Base-by-base conservation (phyloP, 1,140 invertebrate genomes). In the Latrodectus geometricus region DNA sequence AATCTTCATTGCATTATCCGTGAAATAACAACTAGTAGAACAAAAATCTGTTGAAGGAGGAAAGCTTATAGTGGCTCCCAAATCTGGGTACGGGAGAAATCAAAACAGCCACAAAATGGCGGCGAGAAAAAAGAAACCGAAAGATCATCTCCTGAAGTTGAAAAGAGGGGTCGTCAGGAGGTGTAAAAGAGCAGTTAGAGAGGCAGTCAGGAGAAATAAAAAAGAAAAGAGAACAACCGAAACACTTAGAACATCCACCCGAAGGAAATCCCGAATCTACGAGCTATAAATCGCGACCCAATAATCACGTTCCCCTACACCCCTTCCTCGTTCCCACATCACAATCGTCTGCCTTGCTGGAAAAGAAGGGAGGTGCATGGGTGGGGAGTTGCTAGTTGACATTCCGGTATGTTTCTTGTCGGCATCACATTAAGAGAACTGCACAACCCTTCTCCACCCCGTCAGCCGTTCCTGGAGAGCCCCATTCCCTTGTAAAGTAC, bases 261-360 rank as follows among this genome's bases (percentile, higher is more conserved):
- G 21, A 4, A 73, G 70, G 21, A 73, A 73, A 73, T 73, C 70
- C 68, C 68, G 68, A 69, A 69, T 69, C 68, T 69, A 69, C n/a
- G 68, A 69, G 35, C 73, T 75, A 75, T 75, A 75, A 75, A 75
- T 75, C 73, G 73, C 73, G 73, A 75, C 73, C 50, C 35, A 75
- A 75, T 75, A 54, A 73, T 52, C 73, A 54, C n/a, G 70, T 23
- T 12, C 54, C 17, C 54, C 54, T 14, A 3, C 54, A 14, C 54
- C 54, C 54, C 17, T 61, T 61, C 14, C 68, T 17, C 54, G 0
- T 8, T 61, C 17, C 14, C 68, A 23, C 68, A n/a, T 35, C 35
- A 35, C 35, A 35, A 35, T 35, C 35, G 35, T 35, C 35, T 35
- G 35, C 68, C 54, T 61, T 61, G 54, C 17, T 61, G 54, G 17